Evolutionary conservation across 2,888 invertebrate species (phyloP), one percentile per base, ranked within the genome.

Genomic region (Toxonevra muliebris): DNA sequence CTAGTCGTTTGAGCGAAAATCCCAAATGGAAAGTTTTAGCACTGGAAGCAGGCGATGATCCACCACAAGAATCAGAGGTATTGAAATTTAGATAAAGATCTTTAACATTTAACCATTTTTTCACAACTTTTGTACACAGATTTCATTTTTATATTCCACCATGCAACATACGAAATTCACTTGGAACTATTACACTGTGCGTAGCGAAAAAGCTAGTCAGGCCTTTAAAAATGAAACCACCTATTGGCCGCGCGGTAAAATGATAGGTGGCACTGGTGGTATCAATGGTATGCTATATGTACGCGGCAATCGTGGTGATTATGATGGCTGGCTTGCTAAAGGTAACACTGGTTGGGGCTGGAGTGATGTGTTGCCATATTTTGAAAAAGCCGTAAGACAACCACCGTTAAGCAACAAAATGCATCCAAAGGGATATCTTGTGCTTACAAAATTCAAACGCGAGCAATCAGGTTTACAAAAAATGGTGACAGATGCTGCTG

Each of bases 341-440:
- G 92, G 92, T 0, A 91, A 90, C 75, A 69, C 79, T 0, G 89
- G 89, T 0, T 92, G 92, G 92, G 86, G 92, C 1, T 95, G 89
- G 82, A 89, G 93, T 43, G 91, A 93, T 71, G 88, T 94, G 0
- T 81, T 94, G 60, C 90, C 91, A 0, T 94, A 93, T 80, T 95
- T 94, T 79, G 91, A 90, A 80, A 94, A 93, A 79, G 93, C 94
- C 0, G 87, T 79, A 57, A 74, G 68, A 0, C 3, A 2, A 7
- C 7, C 30, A 7, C 75, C 77, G 0, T 73, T 60, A 11, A 77
- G 75, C 20, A 77, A 79, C 62, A 70, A 20, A 1, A 78, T 73
- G 0, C 74, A 78, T 63, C 76, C 76, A 0, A 64, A 68, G 58
- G 82, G 82, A 8, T 87, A 86, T 30, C 72, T 89, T 13, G 80